Conservation (phyloP, 2,888 invertebrate species). For the Willowsia nigromaculata region DNA sequence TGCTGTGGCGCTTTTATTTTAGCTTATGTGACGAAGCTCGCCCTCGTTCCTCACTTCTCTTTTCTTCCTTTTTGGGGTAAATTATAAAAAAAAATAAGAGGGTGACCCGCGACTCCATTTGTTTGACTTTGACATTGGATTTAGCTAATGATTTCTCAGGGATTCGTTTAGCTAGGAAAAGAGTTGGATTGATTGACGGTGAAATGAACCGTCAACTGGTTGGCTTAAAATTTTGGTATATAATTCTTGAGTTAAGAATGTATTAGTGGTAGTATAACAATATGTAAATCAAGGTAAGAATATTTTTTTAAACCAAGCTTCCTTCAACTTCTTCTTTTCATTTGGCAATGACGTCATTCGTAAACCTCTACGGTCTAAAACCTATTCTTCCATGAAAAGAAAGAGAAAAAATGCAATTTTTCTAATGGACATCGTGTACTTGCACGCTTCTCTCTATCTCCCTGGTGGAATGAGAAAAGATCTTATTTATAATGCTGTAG, state of each 20-base stretch:
- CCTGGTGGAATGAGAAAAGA: constrained; percentile 21
- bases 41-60: too few relatives aligned
- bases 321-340: constrained; percentile 30
- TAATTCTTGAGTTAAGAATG: too few relatives aligned
- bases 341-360: constrained; percentile 46
- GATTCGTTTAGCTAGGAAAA: not conserved
- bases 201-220: not conserved
- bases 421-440: constrained; percentile 31
- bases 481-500: not conserved
- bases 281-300: constrained; percentile 28
- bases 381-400: not conserved
- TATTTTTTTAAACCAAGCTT: constrained; percentile 2
- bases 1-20: constrained; percentile 24
- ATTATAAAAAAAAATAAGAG: not conserved
- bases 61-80: not conserved
- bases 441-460: not conserved
- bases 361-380: not conserved
- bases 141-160: constrained; percentile 22
- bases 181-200: not conserved
- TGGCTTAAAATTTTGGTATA: too few relatives aligned
- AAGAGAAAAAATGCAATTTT: constrained; percentile 27
- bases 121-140: constrained; percentile 19
- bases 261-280: not conserved
- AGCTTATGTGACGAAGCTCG: too few relatives aligned
- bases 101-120: not conserved